These are phyloP conservation scores for Atlantisia rogersi DNA, from an alignment of 2,113 vertebrate species.

Conservation along the genomic window DNA sequence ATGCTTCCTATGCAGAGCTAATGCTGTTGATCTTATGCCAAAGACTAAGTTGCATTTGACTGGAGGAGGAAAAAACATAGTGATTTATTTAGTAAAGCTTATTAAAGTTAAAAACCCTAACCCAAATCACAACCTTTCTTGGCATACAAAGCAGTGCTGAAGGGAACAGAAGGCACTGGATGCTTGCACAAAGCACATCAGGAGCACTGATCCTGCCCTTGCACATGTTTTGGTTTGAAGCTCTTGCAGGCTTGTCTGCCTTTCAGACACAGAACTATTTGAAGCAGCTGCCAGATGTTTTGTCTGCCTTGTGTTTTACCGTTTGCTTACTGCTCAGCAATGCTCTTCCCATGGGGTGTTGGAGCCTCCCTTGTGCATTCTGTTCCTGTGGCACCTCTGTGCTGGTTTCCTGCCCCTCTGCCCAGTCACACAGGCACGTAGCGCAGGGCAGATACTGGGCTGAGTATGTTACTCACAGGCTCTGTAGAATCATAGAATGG, in stretches of 20 bases:
- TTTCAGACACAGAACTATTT: slow-evolving; percentile 78
- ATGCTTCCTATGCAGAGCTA: not conserved
- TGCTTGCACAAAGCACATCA: not conserved
- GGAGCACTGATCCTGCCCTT: slow-evolving; percentile 13
- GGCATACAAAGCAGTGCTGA: not conserved
- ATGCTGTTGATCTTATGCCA: not conserved
- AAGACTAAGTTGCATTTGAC: not conserved
- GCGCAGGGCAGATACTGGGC: not conserved
- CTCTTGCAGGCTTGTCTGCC: slow-evolving; percentile 51
- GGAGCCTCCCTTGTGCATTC: not conserved
- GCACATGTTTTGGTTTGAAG: slow-evolving; percentile 70
- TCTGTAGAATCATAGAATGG: not conserved
- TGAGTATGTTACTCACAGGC: not conserved
- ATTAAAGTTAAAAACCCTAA: slow-evolving; percentile 26
- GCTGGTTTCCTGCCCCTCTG: not conserved
- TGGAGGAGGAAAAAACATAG: not conserved
- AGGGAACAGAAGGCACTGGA: not conserved
- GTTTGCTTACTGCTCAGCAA: slow-evolving; percentile 68
- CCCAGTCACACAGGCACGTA: rapidly evolving
- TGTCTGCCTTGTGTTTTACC: slow-evolving; percentile 75
- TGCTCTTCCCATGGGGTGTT: slow-evolving; percentile 24
- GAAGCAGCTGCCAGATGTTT: slow-evolving; percentile 80
- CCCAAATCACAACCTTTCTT: slow-evolving; percentile 1
- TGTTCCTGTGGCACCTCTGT: not conserved
- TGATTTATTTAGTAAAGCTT: slow-evolving; percentile 24